These are phyloP conservation scores for Caenorhabditis auriculariae DNA, from an alignment of 2,888 invertebrate genomes.

Conservation along the genomic window DNA sequence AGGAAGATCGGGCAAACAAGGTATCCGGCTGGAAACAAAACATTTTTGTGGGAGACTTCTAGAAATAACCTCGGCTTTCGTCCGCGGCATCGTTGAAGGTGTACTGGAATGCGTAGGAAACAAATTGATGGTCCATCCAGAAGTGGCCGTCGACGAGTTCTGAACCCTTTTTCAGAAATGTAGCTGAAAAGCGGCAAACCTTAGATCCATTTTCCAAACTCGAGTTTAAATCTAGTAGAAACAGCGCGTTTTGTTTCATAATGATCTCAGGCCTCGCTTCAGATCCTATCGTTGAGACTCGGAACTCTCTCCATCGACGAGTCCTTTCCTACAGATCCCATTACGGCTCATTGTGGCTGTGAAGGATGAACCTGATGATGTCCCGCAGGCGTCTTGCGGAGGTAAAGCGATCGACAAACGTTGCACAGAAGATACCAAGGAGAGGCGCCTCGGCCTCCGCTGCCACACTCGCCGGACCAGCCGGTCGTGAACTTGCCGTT, in stretches of 20 bases:
- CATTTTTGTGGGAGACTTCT: not conserved
- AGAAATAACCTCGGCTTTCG: not conserved
- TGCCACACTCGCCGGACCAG: conserved; percentile 86
- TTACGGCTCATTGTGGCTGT: not conserved
- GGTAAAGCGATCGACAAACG: conserved; percentile 80
- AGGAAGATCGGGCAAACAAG: conserved; percentile 18
- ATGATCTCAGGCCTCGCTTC: conserved; percentile 50
- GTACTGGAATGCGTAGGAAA: conserved; percentile 45
- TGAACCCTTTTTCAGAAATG: not conserved
- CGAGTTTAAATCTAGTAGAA: conserved; percentile 77
- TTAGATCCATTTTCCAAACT: conserved; percentile 51
- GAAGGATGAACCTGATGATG: conserved; percentile 31
- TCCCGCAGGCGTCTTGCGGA: conserved; percentile 63
- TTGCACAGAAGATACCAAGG: conserved; percentile 85
- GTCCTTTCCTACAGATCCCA: conserved; percentile 46
- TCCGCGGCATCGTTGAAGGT: conserved; percentile 31
- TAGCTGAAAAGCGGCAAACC: not conserved
- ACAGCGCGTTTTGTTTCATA: conserved; percentile 90
- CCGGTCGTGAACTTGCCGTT: conserved; percentile 81
- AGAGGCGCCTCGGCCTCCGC: conserved; percentile 76
- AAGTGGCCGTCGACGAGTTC: conserved; percentile 44
- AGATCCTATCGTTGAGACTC: conserved; percentile 37
- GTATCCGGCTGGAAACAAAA: conserved; percentile 9
- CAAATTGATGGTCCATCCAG: conserved; percentile 70
- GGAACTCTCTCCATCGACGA: conserved; percentile 49